Percentiles rank a stretch among this genome's conserved stretches.
phyloP scores from a whole-genome alignment of 2,888 invertebrate genomes.

The Erynnis tages region DNA sequence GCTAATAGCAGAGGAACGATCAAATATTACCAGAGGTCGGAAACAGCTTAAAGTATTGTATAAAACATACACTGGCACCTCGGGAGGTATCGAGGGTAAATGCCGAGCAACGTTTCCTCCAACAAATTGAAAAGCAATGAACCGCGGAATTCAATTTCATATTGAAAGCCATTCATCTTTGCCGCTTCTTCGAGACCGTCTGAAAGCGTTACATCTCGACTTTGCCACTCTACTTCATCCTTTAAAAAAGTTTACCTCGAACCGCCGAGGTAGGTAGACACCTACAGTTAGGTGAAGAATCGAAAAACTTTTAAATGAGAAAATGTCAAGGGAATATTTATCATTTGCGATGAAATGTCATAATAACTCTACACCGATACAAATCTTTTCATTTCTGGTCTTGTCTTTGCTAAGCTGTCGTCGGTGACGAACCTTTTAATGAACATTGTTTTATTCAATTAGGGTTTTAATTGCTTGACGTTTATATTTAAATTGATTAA shows the following conservation, averaged over 20 bases:
- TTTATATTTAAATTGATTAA: neutral
- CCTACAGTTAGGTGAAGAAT: constrained; percentile 12
- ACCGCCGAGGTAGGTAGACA: neutral
- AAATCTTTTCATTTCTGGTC: constrained; percentile 16
- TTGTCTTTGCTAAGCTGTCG: neutral
- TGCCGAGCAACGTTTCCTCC: constrained; percentile 70
- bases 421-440: neutral
- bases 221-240: constrained; percentile 66
- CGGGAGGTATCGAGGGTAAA: constrained; percentile 63
- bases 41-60: constrained; percentile 1
- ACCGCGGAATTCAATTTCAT: constrained; percentile 87
- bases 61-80: constrained; percentile 51
- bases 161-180: constrained; percentile 84
- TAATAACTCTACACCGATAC: constrained; percentile 13
- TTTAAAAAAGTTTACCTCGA: constrained; percentile 63
- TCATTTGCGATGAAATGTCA: constrained; percentile 5
- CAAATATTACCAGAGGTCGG: too few species aligned
- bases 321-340: constrained; percentile 9
- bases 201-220: constrained; percentile 76
- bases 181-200: constrained; percentile 73
- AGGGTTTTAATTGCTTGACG: neutral
- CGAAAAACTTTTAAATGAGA: constrained; percentile 22
- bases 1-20: too few species aligned
- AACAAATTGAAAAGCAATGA: constrained; percentile 84
- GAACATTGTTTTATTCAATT: constrained; percentile 8